Conservation (phyloP, 2,888 invertebrate genomes). For the Molanna angustata region DNA sequence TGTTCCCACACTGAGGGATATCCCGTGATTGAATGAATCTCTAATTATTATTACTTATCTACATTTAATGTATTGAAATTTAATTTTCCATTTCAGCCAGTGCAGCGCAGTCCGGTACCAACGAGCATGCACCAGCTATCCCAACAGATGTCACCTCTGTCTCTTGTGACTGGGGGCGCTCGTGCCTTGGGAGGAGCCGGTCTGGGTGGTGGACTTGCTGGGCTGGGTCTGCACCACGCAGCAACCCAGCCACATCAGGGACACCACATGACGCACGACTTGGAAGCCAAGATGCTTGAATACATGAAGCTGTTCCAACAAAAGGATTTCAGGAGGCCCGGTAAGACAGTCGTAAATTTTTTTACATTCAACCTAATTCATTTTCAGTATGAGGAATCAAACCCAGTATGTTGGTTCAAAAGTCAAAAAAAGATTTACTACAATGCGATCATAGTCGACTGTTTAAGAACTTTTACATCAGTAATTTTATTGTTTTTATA, state of each 20-base stretch:
- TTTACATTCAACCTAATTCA: no score
- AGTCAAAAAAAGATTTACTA: no score
- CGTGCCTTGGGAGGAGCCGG: conserved; percentile 41
- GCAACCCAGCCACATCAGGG: conserved; percentile 55
- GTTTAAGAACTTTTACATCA: no score
- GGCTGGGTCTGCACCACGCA: conserved; percentile 40
- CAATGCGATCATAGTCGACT: no score
- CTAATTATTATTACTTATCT: no score
- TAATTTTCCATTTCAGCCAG: conserved; percentile 41
- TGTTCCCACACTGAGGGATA: no score
- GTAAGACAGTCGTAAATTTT: no score
- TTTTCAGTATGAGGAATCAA: no score
- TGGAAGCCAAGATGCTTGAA: conserved; percentile 76
- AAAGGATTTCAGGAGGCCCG: conserved; percentile 32
- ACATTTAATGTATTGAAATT: background rate
- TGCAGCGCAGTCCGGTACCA: conserved; percentile 59
- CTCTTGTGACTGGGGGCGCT: conserved; percentile 60
- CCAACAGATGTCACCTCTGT: conserved; percentile 74
- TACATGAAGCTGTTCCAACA: conserved; percentile 71
- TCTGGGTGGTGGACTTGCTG: conserved; percentile 54
- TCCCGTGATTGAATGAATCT: no score
- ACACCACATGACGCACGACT: conserved; percentile 64
- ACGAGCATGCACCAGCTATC: conserved; percentile 49
- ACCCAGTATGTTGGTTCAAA: no score
- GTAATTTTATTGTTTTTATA: no score